Percentiles rank a stretch among this genome's conserved stretches.
These are phyloP conservation scores for Tachycineta bicolor DNA, from an alignment of 2,113 vertebrate genomes.

Conservation along the genomic window DNA sequence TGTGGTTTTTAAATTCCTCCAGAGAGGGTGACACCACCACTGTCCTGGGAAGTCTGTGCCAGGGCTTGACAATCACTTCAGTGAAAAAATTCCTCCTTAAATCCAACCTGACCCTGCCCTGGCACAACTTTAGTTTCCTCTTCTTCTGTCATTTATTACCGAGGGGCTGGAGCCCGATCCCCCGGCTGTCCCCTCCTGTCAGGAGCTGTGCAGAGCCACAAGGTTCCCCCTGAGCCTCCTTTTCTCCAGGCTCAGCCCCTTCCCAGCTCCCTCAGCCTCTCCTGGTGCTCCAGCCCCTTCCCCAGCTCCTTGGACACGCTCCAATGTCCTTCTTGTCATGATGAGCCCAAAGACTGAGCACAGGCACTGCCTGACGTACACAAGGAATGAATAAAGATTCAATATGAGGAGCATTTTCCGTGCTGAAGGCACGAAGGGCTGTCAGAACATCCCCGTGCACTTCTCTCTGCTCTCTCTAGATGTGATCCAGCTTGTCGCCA, in stretches of 20 bases:
- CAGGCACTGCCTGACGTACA: background rate
- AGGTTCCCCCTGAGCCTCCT: background rate
- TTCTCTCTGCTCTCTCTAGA: background rate
- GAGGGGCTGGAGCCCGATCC: fast-evolving
- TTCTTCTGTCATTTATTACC: background rate
- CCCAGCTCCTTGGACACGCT: background rate
- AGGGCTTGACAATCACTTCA: background rate
- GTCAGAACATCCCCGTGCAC: background rate
- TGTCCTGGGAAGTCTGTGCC: background rate
- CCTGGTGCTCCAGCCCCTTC: background rate
- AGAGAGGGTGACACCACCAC: background rate
- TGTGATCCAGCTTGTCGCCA: background rate
- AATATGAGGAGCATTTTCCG: background rate
- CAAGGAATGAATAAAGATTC: background rate
- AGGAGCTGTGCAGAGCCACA: background rate
- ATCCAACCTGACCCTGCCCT: background rate
- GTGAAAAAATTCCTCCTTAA: background rate
- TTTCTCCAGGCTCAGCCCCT: background rate
- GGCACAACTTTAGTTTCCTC: fast-evolving
- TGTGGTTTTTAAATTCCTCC: background rate
- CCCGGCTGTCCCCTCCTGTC: background rate
- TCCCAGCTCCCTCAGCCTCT: background rate
- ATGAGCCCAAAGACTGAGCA: background rate
- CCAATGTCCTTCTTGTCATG: background rate
- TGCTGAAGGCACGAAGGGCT: background rate